phyloP scores from a whole-genome alignment of 1,140 invertebrate species.

The Nixonia krombeini region DNA sequence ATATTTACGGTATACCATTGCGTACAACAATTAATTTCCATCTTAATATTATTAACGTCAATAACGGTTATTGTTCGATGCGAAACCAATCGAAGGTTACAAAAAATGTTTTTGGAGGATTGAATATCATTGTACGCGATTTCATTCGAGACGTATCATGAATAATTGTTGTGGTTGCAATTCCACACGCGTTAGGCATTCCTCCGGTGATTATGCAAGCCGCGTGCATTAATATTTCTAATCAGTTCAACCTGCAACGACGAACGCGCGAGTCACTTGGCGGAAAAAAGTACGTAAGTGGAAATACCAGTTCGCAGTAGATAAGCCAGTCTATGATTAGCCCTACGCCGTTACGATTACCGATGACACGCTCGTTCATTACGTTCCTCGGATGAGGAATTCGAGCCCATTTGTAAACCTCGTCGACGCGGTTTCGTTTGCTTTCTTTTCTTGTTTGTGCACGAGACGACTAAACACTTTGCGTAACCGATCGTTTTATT shows the following conservation, averaged over 20 bases:
- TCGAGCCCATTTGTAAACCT: not conserved
- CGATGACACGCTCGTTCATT: constrained; percentile 18
- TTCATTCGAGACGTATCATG: too few species aligned
- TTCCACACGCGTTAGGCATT: constrained; percentile 18
- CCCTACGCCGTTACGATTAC: constrained; percentile 3
- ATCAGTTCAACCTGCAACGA: constrained; percentile 22
- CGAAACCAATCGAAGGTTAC: too few species aligned
- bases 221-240: constrained; percentile 29
- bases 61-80: too few species aligned
- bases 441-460: too few species aligned
- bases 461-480: too few species aligned
- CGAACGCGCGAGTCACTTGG: not conserved
- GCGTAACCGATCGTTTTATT: too few species aligned
- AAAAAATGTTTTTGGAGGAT: too few species aligned
- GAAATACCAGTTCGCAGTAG: constrained; percentile 24
- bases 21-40: too few species aligned
- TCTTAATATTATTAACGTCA: too few species aligned
- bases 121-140: too few species aligned
- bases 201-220: constrained; percentile 20
- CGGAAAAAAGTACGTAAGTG: constrained; percentile 14
- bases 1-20: too few species aligned
- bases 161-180: constrained; percentile 36
- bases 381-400: not conserved
- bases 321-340: constrained; percentile 19
- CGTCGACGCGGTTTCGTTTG: too few species aligned